Evolutionary conservation across 2,888 invertebrate genomes (phyloP).

Genomic region (Antheraea yamamai): DNA sequence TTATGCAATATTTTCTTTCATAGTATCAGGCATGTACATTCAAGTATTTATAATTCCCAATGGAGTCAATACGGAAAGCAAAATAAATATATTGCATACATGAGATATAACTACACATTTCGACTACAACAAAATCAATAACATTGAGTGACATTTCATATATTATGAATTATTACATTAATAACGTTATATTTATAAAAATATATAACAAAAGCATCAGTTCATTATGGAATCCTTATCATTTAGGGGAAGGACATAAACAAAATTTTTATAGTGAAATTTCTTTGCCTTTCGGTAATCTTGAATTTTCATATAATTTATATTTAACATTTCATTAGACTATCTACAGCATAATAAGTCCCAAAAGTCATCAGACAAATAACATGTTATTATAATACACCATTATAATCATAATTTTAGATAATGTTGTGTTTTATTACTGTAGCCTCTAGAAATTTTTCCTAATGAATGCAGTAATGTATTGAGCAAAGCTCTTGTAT

Average conservation of each 20-base stretch:
- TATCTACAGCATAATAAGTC: not conserved
- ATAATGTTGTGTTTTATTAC: not conserved
- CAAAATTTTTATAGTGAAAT: not conserved
- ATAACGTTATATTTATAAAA: not conserved
- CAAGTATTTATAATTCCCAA: no score
- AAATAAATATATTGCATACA: no score
- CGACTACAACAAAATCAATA: not conserved
- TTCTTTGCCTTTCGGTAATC: not conserved
- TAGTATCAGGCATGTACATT: no score
- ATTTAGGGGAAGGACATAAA: not conserved
- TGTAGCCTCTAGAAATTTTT: not conserved
- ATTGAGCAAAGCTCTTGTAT: not conserved
- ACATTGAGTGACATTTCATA: not conserved
- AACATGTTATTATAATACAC: not conserved
- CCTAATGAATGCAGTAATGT: not conserved
- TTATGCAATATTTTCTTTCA: no score
- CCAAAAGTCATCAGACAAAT: not conserved
- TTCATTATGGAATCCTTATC: not conserved
- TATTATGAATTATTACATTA: not conserved
- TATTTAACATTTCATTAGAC: not conserved
- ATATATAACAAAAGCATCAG: not conserved
- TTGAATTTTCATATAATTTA: not conserved
- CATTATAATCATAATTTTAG: not conserved
- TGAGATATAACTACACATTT: not conserved
- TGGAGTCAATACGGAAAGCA: no score